Evolutionary conservation across 2,888 invertebrate genomes (phyloP).

Genomic region (Eupelmus urozonus): DNA sequence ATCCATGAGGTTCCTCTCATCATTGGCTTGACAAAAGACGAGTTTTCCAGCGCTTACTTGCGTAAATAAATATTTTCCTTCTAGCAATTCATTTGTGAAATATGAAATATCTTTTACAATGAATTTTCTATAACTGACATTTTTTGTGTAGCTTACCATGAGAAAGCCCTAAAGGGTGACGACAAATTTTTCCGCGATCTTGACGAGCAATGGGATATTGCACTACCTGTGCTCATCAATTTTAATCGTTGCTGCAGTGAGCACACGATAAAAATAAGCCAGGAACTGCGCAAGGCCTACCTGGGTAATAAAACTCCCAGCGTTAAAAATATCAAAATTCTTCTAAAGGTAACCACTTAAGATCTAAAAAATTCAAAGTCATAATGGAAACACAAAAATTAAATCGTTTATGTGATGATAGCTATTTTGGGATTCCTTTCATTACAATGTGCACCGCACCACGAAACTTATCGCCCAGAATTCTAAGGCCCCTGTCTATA

Average conservation of each 20-base stretch:
- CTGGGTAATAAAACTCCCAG: slow-evolving; percentile 74
- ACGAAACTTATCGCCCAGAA: slow-evolving; percentile 80
- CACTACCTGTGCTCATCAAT: slow-evolving; percentile 83
- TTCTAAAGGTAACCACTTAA: slow-evolving; percentile 73
- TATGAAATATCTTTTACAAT: neutral
- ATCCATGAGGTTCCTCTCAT: slow-evolving; percentile 82
- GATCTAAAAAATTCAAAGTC: neutral
- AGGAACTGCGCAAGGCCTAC: slow-evolving; percentile 78
- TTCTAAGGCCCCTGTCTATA: slow-evolving; percentile 80
- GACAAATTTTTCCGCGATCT: slow-evolving; percentile 72
- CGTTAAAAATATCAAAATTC: slow-evolving; percentile 74
- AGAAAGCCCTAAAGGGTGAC: slow-evolving; percentile 29
- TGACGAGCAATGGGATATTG: slow-evolving; percentile 80
- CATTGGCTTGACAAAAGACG: slow-evolving; percentile 82
- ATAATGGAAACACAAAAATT: too few species aligned
- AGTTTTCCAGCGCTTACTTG: slow-evolving; percentile 81
- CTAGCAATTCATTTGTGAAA: neutral
- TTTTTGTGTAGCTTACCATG: neutral
- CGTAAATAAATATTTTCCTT: slow-evolving; percentile 30
- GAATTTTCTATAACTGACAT: neutral
- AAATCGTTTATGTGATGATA: neutral
- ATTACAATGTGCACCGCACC: slow-evolving; percentile 81
- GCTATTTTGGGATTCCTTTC: slow-evolving; percentile 69
- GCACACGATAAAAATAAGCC: slow-evolving; percentile 78
- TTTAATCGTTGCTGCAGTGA: slow-evolving; percentile 79